Conservation (phyloP, 2,797 vertebrate species). For the Alosa sapidissima region DNA sequence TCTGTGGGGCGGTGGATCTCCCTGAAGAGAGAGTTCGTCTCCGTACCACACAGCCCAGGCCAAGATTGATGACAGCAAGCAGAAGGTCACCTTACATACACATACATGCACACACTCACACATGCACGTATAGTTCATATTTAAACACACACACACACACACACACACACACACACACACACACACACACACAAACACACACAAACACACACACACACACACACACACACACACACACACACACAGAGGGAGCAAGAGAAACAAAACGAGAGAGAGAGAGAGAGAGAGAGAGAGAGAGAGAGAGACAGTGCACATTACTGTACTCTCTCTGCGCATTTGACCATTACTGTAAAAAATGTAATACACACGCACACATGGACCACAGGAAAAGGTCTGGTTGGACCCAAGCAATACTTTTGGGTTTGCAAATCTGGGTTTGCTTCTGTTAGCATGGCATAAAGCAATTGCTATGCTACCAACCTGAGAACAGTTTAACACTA, state of each 20-base stretch:
- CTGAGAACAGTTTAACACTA: too few species aligned
- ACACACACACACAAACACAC: not conserved
- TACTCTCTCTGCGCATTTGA: too few species aligned
- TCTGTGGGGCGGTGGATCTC: conserved; percentile 57
- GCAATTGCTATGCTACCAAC: too few species aligned
- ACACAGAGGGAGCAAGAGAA: not conserved
- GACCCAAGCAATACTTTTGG: too few species aligned
- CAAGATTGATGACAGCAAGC: conserved; percentile 59
- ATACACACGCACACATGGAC: too few species aligned
- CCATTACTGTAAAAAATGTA: too few species aligned
- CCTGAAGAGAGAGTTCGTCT: conserved; percentile 57
- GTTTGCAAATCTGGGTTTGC: too few species aligned
- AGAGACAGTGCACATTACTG: too few species aligned
- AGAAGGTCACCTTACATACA: conserved; percentile 57
- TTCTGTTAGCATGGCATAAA: too few species aligned
- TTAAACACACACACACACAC: conserved; percentile 38
- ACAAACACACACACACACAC: conserved; percentile 5
- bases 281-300: too few species aligned
- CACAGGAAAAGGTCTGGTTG: too few species aligned
- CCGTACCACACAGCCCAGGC: conserved; percentile 52
- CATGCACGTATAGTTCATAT: conserved; percentile 28
- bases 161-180: not conserved
- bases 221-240: not conserved
- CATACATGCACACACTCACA: conserved; percentile 31
- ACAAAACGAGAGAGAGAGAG: too few species aligned